These are phyloP conservation scores for Triops cancriformis DNA, from an alignment of 1,140 invertebrate genomes.

Conservation along the genomic window DNA sequence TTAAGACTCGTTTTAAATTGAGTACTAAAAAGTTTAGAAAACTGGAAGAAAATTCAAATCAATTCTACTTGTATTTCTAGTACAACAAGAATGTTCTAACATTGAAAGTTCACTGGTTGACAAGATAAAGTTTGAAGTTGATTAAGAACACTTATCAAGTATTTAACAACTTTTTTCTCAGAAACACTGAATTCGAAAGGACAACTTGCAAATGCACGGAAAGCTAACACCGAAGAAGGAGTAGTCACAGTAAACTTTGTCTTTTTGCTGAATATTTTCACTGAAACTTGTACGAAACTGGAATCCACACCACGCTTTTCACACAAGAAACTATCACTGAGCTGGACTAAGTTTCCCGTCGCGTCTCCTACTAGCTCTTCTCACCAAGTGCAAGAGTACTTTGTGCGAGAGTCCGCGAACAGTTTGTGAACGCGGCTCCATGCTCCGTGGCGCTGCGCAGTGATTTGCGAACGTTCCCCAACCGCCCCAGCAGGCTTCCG, in stretches of 20 bases:
- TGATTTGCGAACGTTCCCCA: background rate
- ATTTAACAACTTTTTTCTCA: background rate
- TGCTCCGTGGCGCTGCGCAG: background rate
- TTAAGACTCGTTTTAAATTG: too few relatives aligned
- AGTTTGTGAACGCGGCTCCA: background rate
- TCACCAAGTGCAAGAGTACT: slow-evolving; percentile 4
- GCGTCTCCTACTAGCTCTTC: slow-evolving; percentile 3
- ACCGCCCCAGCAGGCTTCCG: background rate
- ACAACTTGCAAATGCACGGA: background rate
- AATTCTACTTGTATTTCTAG: background rate
- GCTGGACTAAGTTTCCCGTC: background rate
- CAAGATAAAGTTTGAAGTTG: background rate
- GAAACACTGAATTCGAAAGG: background rate
- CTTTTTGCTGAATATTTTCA: too few relatives aligned
- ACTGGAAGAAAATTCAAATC: too few relatives aligned
- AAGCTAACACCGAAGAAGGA: background rate
- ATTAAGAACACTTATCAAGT: background rate
- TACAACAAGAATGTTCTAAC: background rate
- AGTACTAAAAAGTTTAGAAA: too few relatives aligned
- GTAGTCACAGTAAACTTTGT: too few relatives aligned
- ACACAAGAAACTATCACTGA: background rate
- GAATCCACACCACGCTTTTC: background rate
- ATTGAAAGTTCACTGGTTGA: background rate
- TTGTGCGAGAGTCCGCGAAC: background rate
- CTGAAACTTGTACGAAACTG: background rate